phyloP scores from a whole-genome alignment of 2,888 invertebrate species.

The Linyphia triangularis region DNA sequence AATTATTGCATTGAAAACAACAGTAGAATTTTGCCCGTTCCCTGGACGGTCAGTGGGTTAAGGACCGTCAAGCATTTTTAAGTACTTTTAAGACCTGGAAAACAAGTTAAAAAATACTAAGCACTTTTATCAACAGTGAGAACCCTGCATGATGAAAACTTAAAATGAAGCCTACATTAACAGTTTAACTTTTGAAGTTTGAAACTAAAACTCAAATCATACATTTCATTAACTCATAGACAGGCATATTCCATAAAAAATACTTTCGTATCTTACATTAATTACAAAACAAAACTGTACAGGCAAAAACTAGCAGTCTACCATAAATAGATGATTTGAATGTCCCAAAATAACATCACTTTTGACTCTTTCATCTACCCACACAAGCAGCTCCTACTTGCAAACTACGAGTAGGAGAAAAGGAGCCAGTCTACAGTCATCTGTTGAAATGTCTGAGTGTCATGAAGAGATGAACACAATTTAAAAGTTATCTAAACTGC shows the following conservation, averaged over 20 bases:
- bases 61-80: no score
- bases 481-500: slow-evolving; percentile 35
- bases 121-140: no score
- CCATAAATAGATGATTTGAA: slow-evolving; percentile 36
- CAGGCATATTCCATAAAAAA: slow-evolving; percentile 20
- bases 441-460: background rate
- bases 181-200: no score
- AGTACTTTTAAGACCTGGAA: no score
- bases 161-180: no score
- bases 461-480: slow-evolving; percentile 22
- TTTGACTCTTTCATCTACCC: background rate
- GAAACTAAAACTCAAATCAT: no score
- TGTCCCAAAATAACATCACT: background rate
- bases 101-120: no score
- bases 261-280: slow-evolving; percentile 42
- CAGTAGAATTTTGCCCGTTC: no score
- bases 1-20: no score
- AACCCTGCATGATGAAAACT: no score
- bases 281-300: slow-evolving; percentile 42
- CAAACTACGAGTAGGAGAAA: background rate
- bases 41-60: no score
- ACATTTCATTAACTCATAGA: no score
- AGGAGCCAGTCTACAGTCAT: slow-evolving; percentile 1
- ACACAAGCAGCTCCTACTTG: slow-evolving; percentile 9
- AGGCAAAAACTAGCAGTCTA: background rate